Percentiles rank a stretch among this genome's conserved stretches.
Conservation (phyloP, 2,113 vertebrate species). For the Gymnogyps californianus region DNA sequence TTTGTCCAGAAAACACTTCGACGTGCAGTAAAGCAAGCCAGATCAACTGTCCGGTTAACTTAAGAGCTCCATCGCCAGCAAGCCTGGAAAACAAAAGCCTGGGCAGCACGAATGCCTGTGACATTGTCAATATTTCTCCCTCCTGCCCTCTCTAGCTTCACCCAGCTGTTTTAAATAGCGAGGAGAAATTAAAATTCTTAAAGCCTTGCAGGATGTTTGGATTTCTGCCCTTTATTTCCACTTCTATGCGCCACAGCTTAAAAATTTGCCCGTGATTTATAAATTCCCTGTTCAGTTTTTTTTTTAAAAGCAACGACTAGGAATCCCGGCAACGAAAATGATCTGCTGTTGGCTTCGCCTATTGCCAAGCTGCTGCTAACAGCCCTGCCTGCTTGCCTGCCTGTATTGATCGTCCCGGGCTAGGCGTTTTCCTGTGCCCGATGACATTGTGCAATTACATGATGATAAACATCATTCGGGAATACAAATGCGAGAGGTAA, state of each 20-base stretch:
- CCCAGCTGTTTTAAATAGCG: slow-evolving; percentile 65
- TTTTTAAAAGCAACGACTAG: not conserved
- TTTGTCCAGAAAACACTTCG: not conserved
- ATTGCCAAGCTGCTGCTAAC: slow-evolving; percentile 6
- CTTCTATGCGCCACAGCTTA: slow-evolving; percentile 10
- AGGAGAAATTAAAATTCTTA: slow-evolving; percentile 61
- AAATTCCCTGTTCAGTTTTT: slow-evolving; percentile 25
- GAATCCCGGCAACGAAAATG: not conserved
- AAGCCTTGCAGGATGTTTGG: slow-evolving; percentile 60
- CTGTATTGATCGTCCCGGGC: not conserved
- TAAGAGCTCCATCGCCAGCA: not conserved
- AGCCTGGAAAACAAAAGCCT: slow-evolving; percentile 12
- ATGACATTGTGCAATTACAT: slow-evolving; percentile 45
- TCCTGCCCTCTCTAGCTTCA: slow-evolving; percentile 28
- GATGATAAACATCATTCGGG: slow-evolving; percentile 62
- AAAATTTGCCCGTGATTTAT: slow-evolving; percentile 35
- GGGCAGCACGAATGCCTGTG: not conserved
- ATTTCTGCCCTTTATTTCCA: slow-evolving; percentile 63
- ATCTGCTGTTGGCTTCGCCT: slow-evolving; percentile 8
- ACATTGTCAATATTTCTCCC: not conserved
- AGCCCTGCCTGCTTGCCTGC: not conserved
- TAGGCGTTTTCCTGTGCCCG: not conserved
- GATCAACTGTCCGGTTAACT: not conserved
- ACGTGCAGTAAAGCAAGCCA: not conserved
- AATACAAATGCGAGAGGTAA: slow-evolving; percentile 78